These are phyloP conservation scores for Cataglyphis hispanica DNA, from an alignment of 1,140 invertebrate species.

Conservation along the genomic window DNA sequence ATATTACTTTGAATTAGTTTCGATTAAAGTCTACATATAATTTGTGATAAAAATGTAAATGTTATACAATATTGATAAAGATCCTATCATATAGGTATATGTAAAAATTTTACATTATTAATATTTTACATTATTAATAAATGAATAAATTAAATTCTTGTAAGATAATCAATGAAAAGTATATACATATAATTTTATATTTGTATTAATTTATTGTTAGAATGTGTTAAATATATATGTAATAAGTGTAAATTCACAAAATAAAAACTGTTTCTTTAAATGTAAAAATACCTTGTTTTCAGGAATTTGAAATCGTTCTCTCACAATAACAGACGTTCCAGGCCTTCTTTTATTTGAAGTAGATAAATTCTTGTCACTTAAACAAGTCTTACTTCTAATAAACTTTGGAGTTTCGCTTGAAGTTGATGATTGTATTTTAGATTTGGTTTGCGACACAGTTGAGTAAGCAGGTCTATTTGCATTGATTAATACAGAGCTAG, in stretches of 20 bases:
- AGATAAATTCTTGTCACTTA: slow-evolving; percentile 77
- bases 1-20: not conserved
- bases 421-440: slow-evolving; percentile 66
- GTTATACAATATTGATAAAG: not conserved
- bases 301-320: slow-evolving; percentile 74
- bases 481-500: slow-evolving; percentile 6
- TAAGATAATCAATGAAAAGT: not conserved
- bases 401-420: slow-evolving; percentile 78
- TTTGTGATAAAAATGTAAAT: not conserved
- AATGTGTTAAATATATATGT: too few species aligned
- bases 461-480: slow-evolving; percentile 84
- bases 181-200: too few species aligned
- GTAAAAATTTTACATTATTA: not conserved
- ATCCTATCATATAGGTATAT: not conserved
- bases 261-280: too few species aligned
- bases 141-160: not conserved
- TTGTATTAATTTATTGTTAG: too few species aligned
- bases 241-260: too few species aligned
- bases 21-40: not conserved
- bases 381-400: slow-evolving; percentile 83
- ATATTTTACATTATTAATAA: not conserved
- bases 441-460: slow-evolving; percentile 82
- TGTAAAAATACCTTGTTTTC: slow-evolving; percentile 69
- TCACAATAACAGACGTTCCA: slow-evolving; percentile 78
- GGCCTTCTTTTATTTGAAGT: slow-evolving; percentile 75